Conservation (phyloP, 2,888 invertebrate genomes). For the Pseudeuparius sepicola region DNA sequence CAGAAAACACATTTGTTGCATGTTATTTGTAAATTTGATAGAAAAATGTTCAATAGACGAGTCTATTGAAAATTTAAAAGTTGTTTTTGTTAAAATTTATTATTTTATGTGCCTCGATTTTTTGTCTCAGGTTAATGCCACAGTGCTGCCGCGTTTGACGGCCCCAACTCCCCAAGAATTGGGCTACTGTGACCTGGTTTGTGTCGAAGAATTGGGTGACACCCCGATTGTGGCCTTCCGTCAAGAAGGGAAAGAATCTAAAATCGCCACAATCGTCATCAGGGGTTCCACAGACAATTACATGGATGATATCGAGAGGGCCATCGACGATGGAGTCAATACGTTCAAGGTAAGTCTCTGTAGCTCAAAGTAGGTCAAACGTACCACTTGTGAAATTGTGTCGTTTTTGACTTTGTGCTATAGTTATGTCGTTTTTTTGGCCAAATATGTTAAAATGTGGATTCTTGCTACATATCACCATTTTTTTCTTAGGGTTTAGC, state of each 20-base stretch:
- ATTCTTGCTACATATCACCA: not conserved
- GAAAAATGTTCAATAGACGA: too few species aligned
- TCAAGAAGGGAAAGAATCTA: conserved; percentile 71
- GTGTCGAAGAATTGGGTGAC: conserved; percentile 91
- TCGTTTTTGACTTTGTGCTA: not conserved
- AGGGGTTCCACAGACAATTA: conserved; percentile 95
- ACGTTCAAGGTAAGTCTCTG: conserved; percentile 73
- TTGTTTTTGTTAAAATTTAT: conserved; percentile 2
- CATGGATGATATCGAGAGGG: conserved; percentile 98
- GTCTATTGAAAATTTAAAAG: too few species aligned
- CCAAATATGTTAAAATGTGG: not conserved
- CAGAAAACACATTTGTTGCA: conserved; percentile 7
- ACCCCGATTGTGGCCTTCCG: conserved; percentile 91
- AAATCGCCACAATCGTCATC: conserved; percentile 87
- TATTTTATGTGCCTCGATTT: conserved; percentile 11
- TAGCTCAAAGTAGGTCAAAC: conserved; percentile 4
- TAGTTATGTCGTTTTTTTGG: not conserved
- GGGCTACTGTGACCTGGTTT: conserved; percentile 82
- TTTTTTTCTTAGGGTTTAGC: conserved; percentile 29
- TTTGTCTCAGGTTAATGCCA: conserved; percentile 33
- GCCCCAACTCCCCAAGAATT: conserved; percentile 83
- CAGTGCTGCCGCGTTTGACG: conserved; percentile 53
- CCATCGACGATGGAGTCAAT: conserved; percentile 98
- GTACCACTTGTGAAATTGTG: not conserved
- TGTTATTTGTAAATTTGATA: too few species aligned